Percentiles rank a stretch among this genome's conserved stretches.
Conservation (phyloP, 2,113 vertebrate genomes). For the Ochotona curzoniae region DNA sequence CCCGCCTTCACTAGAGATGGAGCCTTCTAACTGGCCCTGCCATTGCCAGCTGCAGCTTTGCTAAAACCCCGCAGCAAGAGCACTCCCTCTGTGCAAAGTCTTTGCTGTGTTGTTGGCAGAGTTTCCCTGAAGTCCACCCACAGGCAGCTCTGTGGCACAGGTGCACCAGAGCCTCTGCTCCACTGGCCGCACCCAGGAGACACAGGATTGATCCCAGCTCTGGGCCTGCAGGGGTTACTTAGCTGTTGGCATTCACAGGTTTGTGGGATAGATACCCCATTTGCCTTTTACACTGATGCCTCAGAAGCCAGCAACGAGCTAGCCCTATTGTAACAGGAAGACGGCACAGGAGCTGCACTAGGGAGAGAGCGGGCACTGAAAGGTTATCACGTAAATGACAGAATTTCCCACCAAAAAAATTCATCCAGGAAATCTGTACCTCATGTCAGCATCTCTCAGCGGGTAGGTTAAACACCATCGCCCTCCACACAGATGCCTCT, state of each 20-base stretch:
- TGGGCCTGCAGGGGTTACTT: neutral
- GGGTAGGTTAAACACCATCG: neutral
- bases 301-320: neutral
- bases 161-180: neutral
- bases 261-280: rapidly evolving
- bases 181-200: neutral
- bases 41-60: neutral
- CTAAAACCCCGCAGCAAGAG: neutral
- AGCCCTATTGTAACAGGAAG: no score
- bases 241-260: neutral
- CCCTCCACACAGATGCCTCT: neutral
- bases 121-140: neutral
- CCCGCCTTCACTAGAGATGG: neutral
- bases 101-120: neutral
- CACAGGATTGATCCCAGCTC: neutral
- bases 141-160: neutral
- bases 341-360: no score
- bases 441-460: neutral
- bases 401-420: neutral
- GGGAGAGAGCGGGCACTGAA: neutral
- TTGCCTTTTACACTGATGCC: neutral
- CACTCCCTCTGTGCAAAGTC: rapidly evolving
- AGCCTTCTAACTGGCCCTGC: neutral
- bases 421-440: neutral
- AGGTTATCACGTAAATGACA: neutral